A percentile compares a stretch with the other conserved stretches of the same genome.
These are phyloP conservation scores for Daktulosphaira vitifoliae DNA, from an alignment of 1,140 invertebrate species.

Conservation along the genomic window DNA sequence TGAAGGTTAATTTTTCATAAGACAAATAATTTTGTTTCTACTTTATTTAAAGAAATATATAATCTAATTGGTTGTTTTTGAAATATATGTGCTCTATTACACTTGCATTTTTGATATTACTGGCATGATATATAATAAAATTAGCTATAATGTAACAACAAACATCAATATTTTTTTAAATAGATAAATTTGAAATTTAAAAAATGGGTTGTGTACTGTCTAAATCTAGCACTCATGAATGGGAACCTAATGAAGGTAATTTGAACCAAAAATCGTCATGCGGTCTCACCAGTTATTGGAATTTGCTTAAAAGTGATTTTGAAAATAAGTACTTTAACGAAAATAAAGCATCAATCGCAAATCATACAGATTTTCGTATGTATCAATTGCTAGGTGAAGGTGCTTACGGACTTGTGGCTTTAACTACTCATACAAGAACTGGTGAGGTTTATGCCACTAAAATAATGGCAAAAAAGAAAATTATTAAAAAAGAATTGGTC, in stretches of 20 bases:
- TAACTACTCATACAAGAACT: background rate
- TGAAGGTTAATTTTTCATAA: too few relatives aligned
- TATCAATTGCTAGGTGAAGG: background rate
- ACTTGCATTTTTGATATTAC: too few relatives aligned
- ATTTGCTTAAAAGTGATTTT: background rate
- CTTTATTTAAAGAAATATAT: too few relatives aligned
- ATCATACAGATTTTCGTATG: background rate
- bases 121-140: too few relatives aligned
- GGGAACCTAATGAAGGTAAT: background rate
- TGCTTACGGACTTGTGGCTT: slow-evolving; percentile 3
- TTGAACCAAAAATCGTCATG: background rate
- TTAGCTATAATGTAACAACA: too few relatives aligned
- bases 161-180: too few relatives aligned
- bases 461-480: slow-evolving; percentile 61
- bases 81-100: too few relatives aligned
- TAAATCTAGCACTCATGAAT: background rate
- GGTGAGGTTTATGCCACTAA: background rate
- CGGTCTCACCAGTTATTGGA: background rate
- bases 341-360: background rate
- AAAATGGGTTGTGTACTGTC: background rate
- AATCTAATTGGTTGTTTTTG: too few relatives aligned
- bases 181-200: too few relatives aligned
- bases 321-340: background rate
- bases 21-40: too few relatives aligned
- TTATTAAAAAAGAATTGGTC: slow-evolving; percentile 47